Conservation (phyloP, 2,113 vertebrate genomes). For the Chloropsis cyanopogon region DNA sequence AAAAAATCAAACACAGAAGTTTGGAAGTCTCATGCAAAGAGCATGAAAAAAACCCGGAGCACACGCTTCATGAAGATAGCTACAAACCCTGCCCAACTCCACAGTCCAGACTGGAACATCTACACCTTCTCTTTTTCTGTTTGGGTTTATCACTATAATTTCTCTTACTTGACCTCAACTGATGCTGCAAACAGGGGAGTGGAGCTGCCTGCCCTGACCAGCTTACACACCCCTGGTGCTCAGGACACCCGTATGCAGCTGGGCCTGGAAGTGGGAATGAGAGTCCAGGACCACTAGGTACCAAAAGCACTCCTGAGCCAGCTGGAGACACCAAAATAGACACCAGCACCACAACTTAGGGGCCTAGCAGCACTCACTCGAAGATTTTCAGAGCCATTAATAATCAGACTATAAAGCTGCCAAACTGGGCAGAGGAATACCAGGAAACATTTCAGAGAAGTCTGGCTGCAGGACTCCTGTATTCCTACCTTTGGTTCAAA, state of each 20-base stretch:
- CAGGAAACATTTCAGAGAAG: not conserved
- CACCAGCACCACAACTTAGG: not conserved
- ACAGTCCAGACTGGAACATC: not conserved
- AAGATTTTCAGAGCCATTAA: not conserved
- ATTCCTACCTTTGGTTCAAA: not conserved
- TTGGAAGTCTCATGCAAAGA: not conserved
- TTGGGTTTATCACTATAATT: not conserved
- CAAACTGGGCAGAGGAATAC: not conserved
- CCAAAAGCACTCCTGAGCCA: not conserved
- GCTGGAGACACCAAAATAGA: not conserved
- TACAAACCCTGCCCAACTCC: not conserved
- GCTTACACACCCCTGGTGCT: not conserved
- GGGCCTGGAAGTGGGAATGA: not conserved
- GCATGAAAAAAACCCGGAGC: accelerated
- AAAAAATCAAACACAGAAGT: not conserved
- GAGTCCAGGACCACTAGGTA: not conserved
- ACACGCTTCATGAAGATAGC: not conserved
- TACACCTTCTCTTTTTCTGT: not conserved
- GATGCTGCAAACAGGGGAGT: not conserved
- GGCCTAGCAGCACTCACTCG: accelerated
- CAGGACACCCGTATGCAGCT: not conserved
- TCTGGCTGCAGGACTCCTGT: not conserved
- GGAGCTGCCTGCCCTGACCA: not conserved
- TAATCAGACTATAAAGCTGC: not conserved
- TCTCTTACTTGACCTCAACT: not conserved